A percentile compares a stretch with the other conserved stretches of the same genome.
Conservation (phyloP, 2,888 invertebrate species). For the Homarus gammarus region DNA sequence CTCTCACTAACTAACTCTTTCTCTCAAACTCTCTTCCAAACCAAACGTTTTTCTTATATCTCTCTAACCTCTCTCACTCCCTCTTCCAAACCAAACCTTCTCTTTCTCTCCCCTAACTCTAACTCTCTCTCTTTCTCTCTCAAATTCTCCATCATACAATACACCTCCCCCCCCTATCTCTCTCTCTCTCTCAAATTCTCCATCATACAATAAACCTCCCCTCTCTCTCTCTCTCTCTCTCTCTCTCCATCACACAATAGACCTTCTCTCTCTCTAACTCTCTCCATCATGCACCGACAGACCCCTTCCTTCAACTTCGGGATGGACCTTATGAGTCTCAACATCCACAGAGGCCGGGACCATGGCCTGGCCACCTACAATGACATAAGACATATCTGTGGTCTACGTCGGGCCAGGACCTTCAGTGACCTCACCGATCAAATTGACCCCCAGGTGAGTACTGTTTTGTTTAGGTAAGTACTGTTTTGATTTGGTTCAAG, state of each 20-base stretch:
- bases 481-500: too few relatives aligned
- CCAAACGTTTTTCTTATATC: neutral
- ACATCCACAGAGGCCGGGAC: conserved; percentile 74
- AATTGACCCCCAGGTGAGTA: conserved; percentile 42
- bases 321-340: conserved; percentile 75
- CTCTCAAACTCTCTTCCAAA: neutral
- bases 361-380: conserved; percentile 66
- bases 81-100: neutral
- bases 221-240: neutral
- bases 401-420: conserved; percentile 49
- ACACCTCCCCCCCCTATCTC: too few relatives aligned
- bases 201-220: neutral
- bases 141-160: too few relatives aligned
- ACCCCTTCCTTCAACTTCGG: conserved; percentile 47
- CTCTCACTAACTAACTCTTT: neutral
- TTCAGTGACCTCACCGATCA: conserved; percentile 72
- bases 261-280: neutral
- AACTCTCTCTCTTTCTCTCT: neutral
- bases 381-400: conserved; percentile 68
- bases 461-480: too few relatives aligned
- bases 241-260: too few relatives aligned
- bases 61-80: neutral
- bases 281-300: too few relatives aligned
- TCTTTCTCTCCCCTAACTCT: neutral
- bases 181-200: neutral